Percentiles rank a stretch among this genome's conserved stretches.
Evolutionary conservation across 2,888 invertebrate genomes (phyloP).

Genomic region (Sthenelais limicola): DNA sequence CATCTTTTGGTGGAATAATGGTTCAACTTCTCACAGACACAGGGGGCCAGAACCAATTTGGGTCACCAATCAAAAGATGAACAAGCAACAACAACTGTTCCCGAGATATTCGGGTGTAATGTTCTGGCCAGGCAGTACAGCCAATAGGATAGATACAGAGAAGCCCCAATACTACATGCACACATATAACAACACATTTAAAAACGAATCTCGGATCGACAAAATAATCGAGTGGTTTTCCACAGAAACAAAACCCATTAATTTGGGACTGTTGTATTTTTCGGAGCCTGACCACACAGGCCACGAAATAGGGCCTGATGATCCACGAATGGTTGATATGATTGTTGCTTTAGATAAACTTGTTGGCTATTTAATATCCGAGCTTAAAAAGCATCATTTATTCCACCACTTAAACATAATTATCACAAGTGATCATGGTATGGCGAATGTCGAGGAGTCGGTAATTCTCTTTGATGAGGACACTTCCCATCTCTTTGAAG

Average conservation of each 20-base stretch:
- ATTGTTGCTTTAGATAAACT: slow-evolving; percentile 73
- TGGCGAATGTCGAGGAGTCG: slow-evolving; percentile 75
- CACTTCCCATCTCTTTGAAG: background rate
- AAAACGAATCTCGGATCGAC: slow-evolving; percentile 58
- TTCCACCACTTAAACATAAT: slow-evolving; percentile 78
- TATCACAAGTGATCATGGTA: slow-evolving; percentile 83
- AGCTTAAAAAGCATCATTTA: slow-evolving; percentile 75
- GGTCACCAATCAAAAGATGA: slow-evolving; percentile 75
- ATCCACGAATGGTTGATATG: slow-evolving; percentile 72
- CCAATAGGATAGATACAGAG: slow-evolving; percentile 73
- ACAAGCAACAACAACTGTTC: slow-evolving; percentile 47
- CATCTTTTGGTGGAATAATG: slow-evolving; percentile 76
- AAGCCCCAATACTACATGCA: slow-evolving; percentile 51
- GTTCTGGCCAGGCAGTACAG: slow-evolving; percentile 82
- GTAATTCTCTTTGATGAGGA: too few relatives aligned
- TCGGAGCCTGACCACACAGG: slow-evolving; percentile 80
- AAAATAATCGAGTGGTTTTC: slow-evolving; percentile 65
- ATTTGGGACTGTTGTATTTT: slow-evolving; percentile 80
- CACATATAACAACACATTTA: slow-evolving; percentile 66
- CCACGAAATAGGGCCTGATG: slow-evolving; percentile 76
- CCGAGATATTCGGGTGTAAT: slow-evolving; percentile 78
- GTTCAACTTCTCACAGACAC: slow-evolving; percentile 47
- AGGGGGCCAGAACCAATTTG: slow-evolving; percentile 73
- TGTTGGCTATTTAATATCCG: slow-evolving; percentile 74
- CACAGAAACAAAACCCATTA: slow-evolving; percentile 76